Evolutionary conservation across 2,797 vertebrate genomes (phyloP).

Genomic region (Eurystomus glaucurus): DNA sequence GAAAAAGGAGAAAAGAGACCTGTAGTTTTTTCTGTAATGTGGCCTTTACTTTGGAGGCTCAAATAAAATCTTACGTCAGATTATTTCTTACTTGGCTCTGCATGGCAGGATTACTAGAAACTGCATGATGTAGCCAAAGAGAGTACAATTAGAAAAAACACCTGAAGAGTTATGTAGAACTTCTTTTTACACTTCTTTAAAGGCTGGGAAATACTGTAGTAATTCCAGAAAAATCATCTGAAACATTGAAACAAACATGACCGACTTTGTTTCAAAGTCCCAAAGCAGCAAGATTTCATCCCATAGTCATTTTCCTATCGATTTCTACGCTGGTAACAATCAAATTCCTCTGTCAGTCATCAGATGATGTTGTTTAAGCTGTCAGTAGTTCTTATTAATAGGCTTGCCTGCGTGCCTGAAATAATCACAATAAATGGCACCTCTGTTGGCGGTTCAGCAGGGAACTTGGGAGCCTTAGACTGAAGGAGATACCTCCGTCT

Average conservation of each 20-base stretch:
- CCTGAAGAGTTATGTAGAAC: background rate
- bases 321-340: background rate
- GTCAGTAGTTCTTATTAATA: background rate
- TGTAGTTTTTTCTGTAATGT: background rate
- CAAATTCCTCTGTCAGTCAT: background rate
- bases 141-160: background rate
- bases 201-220: background rate
- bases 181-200: background rate
- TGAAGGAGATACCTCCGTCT: background rate
- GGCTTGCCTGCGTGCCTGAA: background rate
- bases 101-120: background rate
- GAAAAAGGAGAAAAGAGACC: background rate
- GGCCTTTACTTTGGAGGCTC: background rate
- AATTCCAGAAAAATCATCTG: background rate
- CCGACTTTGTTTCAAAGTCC: background rate
- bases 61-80: background rate
- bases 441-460: background rate
- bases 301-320: accelerated
- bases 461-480: background rate
- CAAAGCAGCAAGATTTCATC: background rate
- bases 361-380: background rate
- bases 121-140: background rate
- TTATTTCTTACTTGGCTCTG: background rate
- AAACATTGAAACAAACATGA: background rate
- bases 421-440: background rate